Evolutionary conservation across 2,888 invertebrate species (phyloP).

Genomic region (Drosophila formosana): DNA sequence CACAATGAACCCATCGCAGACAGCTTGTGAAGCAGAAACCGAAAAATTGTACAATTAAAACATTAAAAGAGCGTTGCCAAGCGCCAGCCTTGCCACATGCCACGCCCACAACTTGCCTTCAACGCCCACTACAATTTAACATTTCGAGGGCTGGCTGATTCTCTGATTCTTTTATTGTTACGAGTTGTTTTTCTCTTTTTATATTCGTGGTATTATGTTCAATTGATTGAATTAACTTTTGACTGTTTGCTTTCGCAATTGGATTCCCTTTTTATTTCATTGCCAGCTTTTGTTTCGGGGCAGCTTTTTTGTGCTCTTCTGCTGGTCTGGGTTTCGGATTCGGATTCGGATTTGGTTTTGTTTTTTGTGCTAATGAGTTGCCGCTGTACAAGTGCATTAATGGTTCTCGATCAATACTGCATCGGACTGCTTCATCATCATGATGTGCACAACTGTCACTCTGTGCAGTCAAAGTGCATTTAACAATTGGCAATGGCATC

Average conservation of each 20-base stretch:
- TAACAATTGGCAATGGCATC: constrained; percentile 21
- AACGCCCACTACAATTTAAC: constrained; percentile 28
- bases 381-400: constrained; percentile 26
- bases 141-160: constrained; percentile 21
- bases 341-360: not conserved
- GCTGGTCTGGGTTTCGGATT: too few species aligned
- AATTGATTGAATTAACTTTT: constrained; percentile 48
- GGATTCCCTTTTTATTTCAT: not conserved
- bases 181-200: constrained; percentile 6
- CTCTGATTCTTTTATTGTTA: not conserved
- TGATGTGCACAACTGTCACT: constrained; percentile 25
- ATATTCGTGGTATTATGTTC: constrained; percentile 23
- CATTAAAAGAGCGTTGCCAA: constrained; percentile 43
- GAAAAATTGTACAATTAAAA: constrained; percentile 49
- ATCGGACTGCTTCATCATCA: constrained; percentile 20
- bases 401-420: constrained; percentile 26
- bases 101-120: constrained; percentile 26
- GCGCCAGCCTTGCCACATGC: constrained; percentile 31
- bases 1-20: constrained; percentile 12
- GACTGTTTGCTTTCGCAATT: constrained; percentile 13
- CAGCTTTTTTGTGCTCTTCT: not conserved
- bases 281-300: too few species aligned
- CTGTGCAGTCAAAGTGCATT: constrained; percentile 30
- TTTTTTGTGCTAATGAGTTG: constrained; percentile 28
- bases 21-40: constrained; percentile 10